phyloP scores from a whole-genome alignment of 2,797 vertebrate species.

The Siniperca obscura region DNA sequence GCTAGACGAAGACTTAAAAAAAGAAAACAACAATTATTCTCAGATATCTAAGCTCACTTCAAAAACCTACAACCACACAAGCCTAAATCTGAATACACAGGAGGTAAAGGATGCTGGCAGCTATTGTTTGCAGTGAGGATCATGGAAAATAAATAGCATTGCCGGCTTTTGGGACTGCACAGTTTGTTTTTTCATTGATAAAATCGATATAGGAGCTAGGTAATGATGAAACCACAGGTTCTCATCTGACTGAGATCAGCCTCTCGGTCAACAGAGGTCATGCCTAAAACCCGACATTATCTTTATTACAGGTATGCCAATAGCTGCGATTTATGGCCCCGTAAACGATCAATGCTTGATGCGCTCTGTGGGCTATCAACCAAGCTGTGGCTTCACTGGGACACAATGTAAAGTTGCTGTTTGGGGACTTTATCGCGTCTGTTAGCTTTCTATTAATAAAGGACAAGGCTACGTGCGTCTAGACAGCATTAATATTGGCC shows the following conservation, averaged over 20 bases:
- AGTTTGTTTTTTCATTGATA: conserved; percentile 48
- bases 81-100: background rate
- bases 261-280: conserved; percentile 69
- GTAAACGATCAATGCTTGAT: conserved; percentile 69
- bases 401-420: conserved; percentile 67
- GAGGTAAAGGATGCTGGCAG: background rate
- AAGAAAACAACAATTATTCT: background rate
- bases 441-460: conserved; percentile 55
- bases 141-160: conserved; percentile 22
- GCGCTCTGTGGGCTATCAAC: conserved; percentile 54
- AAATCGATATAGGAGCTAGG: conserved; percentile 44
- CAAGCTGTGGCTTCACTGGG: conserved; percentile 35
- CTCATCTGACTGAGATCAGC: conserved; percentile 41
- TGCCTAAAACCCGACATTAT: conserved; percentile 63
- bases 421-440: conserved; percentile 49
- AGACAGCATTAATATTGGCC: conserved; percentile 63
- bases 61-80: background rate
- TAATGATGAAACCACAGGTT: conserved; percentile 59
- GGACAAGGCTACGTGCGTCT: conserved; percentile 61
- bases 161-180: conserved; percentile 32
- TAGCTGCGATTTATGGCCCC: conserved; percentile 68
- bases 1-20: background rate
- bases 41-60: background rate
- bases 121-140: conserved; percentile 45
- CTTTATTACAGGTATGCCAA: conserved; percentile 75